Conservation (phyloP, 2,888 invertebrate genomes). For the Drosophila yooni region DNA sequence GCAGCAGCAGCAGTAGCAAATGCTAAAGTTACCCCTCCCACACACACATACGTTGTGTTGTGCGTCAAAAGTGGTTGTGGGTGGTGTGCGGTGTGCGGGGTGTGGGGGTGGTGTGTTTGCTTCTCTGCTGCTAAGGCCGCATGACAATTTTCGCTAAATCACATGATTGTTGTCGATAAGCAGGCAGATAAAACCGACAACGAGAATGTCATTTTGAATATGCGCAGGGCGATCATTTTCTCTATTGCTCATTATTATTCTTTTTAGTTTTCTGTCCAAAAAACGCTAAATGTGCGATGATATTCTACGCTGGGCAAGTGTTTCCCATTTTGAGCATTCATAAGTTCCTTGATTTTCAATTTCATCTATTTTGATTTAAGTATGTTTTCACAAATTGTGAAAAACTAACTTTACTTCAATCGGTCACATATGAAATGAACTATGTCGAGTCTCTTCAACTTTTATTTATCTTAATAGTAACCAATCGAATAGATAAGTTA, state of each 20-base stretch:
- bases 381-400: not conserved
- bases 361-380: not conserved
- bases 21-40: constrained; percentile 15
- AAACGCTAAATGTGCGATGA: constrained; percentile 6
- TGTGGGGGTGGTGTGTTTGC: not conserved
- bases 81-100: not conserved
- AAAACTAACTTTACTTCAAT: not conserved
- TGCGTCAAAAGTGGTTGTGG: constrained; percentile 13
- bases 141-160: constrained; percentile 60
- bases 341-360: not conserved
- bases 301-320: constrained; percentile 1
- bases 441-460: not conserved
- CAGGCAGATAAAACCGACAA: constrained; percentile 54
- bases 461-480: not conserved
- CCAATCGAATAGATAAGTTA: not conserved
- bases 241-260: not conserved
- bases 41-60: not conserved
- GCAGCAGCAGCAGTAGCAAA: constrained; percentile 5
- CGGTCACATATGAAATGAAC: too few relatives aligned
- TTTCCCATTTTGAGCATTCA: not conserved
- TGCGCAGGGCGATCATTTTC: constrained; percentile 13
- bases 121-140: constrained; percentile 33
- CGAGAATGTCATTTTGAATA: constrained; percentile 28
- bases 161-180: constrained; percentile 66
- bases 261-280: not conserved